These are phyloP conservation scores for Synaphobranchus kaupii DNA, from an alignment of 2,797 vertebrate species.

Conservation along the genomic window DNA sequence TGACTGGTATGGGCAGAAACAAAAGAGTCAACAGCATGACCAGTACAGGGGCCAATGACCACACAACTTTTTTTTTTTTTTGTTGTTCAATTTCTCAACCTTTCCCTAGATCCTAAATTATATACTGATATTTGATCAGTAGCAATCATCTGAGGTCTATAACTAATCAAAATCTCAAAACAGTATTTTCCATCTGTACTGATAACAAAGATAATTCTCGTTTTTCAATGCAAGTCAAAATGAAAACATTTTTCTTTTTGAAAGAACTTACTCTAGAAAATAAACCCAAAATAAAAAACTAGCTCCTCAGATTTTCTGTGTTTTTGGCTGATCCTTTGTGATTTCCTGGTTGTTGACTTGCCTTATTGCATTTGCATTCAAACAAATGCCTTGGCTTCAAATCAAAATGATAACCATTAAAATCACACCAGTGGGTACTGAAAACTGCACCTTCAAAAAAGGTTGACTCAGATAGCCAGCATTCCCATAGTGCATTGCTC, in stretches of 20 bases:
- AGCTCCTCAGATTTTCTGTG: neutral
- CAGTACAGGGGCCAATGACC: neutral
- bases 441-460: neutral
- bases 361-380: neutral
- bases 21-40: neutral
- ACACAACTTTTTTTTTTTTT: no score
- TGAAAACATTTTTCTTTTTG: neutral
- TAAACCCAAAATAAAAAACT: neutral
- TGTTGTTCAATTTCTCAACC: neutral
- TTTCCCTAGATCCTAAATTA: no score
- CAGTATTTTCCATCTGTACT: neutral
- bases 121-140: no score
- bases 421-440: neutral
- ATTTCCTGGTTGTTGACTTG: neutral
- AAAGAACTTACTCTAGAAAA: neutral
- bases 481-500: neutral
- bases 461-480: neutral
- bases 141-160: no score
- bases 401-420: neutral
- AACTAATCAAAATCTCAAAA: neutral
- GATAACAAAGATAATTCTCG: neutral
- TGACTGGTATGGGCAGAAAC: constrained; percentile 8
- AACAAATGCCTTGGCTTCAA: neutral
- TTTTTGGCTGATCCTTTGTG: neutral
- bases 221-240: neutral